Conservation (phyloP, 2,888 invertebrate species). For the Epistrophe eligans region DNA sequence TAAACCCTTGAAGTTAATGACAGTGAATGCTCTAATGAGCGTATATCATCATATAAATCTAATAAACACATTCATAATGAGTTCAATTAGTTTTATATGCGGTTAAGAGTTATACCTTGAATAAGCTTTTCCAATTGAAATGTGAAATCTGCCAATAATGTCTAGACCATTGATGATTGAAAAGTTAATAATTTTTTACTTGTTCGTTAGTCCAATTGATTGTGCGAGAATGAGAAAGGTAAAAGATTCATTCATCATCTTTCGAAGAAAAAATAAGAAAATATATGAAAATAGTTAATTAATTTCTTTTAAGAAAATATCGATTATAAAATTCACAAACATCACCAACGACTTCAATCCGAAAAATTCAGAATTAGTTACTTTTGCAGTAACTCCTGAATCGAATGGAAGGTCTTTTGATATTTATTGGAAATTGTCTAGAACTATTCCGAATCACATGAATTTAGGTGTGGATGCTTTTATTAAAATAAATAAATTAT, state of each 20-base stretch:
- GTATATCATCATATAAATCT: background rate
- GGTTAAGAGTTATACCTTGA: too few relatives aligned
- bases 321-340: background rate
- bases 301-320: background rate
- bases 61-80: background rate
- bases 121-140: background rate
- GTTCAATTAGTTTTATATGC: background rate
- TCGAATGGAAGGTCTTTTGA: conserved; percentile 15
- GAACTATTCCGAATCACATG: background rate
- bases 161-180: conserved; percentile 2
- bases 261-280: background rate
- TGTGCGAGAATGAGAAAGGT: background rate
- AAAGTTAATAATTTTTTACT: conserved; percentile 13
- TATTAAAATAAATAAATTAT: background rate
- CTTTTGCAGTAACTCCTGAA: background rate
- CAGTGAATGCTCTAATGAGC: background rate
- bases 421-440: background rate
- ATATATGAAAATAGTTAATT: background rate
- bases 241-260: background rate
- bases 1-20: background rate
- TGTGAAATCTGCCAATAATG: background rate
- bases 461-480: background rate
- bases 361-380: background rate
- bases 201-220: background rate
- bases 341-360: conserved; percentile 1